These are phyloP conservation scores for Venustaconcha ellipsiformis DNA, from an alignment of 1,140 invertebrate genomes.

Conservation along the genomic window DNA sequence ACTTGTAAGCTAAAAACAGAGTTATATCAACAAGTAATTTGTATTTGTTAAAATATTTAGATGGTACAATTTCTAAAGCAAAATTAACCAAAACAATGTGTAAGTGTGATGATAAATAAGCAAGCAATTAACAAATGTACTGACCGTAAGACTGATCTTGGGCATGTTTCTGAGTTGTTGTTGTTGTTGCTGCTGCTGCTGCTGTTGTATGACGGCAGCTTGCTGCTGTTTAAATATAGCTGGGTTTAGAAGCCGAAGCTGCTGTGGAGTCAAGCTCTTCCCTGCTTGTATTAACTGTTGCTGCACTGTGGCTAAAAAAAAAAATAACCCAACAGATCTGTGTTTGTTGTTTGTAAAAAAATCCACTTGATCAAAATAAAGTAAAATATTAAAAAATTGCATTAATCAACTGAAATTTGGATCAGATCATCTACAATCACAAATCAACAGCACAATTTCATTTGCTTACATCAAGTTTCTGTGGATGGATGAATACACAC, in stretches of 20 bases:
- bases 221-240: constrained; percentile 63
- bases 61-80: not conserved
- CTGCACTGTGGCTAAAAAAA: constrained; percentile 40
- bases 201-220: constrained; percentile 19
- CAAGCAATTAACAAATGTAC: not conserved
- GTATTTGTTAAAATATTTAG: not conserved
- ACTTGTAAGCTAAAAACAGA: not conserved
- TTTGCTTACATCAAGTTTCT: constrained; percentile 19
- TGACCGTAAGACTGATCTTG: constrained; percentile 30
- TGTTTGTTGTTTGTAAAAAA: constrained; percentile 6
- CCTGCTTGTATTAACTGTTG: constrained; percentile 46
- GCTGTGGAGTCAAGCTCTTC: constrained; percentile 54
- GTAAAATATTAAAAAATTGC: too few species aligned
- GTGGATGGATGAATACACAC: constrained; percentile 17
- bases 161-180: constrained; percentile 30
- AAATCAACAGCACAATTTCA: not conserved
- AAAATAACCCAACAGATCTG: constrained; percentile 1
- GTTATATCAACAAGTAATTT: not conserved
- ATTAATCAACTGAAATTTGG: too few species aligned
- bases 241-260: constrained; percentile 71
- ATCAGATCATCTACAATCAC: too few species aligned
- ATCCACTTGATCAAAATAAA: not conserved
- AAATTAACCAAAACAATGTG: not conserved
- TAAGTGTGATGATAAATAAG: too few species aligned
- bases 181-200: constrained; percentile 38